Percentiles rank a stretch among this genome's conserved stretches.
Conservation (phyloP, 2,797 vertebrate species). For the Epinephelus malabaricus region DNA sequence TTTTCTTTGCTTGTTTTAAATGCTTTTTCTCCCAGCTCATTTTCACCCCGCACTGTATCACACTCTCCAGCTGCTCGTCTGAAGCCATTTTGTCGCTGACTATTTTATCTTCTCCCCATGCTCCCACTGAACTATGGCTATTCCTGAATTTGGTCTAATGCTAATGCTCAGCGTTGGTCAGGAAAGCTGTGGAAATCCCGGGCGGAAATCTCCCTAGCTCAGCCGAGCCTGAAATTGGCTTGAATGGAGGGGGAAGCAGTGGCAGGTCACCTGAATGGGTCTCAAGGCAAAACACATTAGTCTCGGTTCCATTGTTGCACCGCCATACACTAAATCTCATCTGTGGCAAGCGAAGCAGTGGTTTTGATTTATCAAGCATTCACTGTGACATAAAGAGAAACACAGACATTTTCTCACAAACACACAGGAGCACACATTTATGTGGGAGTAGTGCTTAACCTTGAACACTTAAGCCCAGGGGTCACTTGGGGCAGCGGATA, state of each 20-base stretch:
- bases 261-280: slow-evolving; percentile 77
- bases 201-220: slow-evolving; percentile 59
- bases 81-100: slow-evolving; percentile 11
- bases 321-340: slow-evolving; percentile 66
- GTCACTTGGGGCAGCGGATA: background rate
- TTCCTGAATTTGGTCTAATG: slow-evolving; percentile 39
- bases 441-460: background rate
- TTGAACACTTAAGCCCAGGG: background rate
- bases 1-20: background rate
- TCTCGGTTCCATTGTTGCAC: slow-evolving; percentile 69
- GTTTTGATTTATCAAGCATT: slow-evolving; percentile 67
- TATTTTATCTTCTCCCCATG: slow-evolving; percentile 16
- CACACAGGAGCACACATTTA: slow-evolving; percentile 2
- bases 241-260: slow-evolving; percentile 71
- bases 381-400: slow-evolving; percentile 57
- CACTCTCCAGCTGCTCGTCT: slow-evolving; percentile 21
- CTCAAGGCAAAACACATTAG: slow-evolving; percentile 80
- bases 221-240: slow-evolving; percentile 84
- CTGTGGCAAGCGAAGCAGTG: slow-evolving; percentile 55
- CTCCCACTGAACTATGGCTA: slow-evolving; percentile 26
- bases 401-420: background rate
- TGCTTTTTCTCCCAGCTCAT: background rate
- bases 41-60: slow-evolving; percentile 12
- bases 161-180: slow-evolving; percentile 47
- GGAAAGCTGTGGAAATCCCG: slow-evolving; percentile 68